These are phyloP conservation scores for Gryllus longicercus DNA, from an alignment of 2,888 invertebrate species.

Conservation along the genomic window DNA sequence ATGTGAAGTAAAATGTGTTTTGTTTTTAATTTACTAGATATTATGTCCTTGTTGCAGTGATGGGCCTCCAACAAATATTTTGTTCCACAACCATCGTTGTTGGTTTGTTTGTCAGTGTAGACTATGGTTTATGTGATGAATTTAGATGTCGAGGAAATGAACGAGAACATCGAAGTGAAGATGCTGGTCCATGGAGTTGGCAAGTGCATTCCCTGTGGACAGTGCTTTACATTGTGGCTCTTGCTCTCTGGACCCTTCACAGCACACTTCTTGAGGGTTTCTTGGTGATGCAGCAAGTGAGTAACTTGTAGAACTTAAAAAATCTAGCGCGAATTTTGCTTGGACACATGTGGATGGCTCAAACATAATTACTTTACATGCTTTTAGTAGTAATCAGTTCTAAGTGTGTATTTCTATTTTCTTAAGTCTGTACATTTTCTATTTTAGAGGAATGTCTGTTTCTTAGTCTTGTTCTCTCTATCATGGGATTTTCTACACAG, in stretches of 20 bases:
- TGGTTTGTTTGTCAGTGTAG: slow-evolving; percentile 59
- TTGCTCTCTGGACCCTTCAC: slow-evolving; percentile 53
- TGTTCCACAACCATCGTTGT: slow-evolving; percentile 59
- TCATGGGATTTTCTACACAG: no score
- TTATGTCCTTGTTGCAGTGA: slow-evolving; percentile 47
- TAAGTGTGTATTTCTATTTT: no score
- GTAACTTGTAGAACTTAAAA: no score
- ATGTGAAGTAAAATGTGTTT: background rate
- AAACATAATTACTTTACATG: no score
- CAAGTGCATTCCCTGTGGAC: slow-evolving; percentile 57
- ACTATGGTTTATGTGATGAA: slow-evolving; percentile 60
- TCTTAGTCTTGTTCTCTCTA: no score
- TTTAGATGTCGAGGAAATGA: slow-evolving; percentile 57
- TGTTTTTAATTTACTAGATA: background rate
- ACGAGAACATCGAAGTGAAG: slow-evolving; percentile 46
- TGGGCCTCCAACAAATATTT: slow-evolving; percentile 58
- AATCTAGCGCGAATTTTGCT: no score
- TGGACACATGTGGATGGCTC: no score
- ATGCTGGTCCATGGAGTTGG: slow-evolving; percentile 51
- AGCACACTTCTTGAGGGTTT: background rate
- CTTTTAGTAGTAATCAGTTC: no score
- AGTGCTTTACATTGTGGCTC: slow-evolving; percentile 53
- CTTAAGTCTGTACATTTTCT: no score
- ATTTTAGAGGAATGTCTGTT: no score
- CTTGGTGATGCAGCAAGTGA: background rate